Percentiles rank a stretch among this genome's conserved stretches.
Conservation (phyloP, 2,888 invertebrate species). For the Gryllus longicercus region DNA sequence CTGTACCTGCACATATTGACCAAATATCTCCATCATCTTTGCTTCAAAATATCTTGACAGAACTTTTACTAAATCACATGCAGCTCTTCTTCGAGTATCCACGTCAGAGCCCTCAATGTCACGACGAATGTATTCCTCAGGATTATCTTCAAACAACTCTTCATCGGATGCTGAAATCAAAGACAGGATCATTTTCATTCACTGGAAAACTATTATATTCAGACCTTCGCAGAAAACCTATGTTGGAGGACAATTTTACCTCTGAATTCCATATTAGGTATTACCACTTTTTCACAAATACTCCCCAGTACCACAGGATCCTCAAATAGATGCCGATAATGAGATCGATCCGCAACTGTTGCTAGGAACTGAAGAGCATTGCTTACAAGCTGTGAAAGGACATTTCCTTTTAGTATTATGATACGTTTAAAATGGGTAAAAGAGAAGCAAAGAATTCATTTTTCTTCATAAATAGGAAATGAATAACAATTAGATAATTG, state of each 20-base stretch:
- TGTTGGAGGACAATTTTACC: constrained; percentile 51
- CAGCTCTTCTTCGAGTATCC: constrained; percentile 91
- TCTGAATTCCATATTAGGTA: constrained; percentile 96
- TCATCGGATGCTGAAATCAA: constrained; percentile 72
- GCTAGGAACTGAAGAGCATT: constrained; percentile 94
- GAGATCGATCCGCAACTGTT: constrained; percentile 86
- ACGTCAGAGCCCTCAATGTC: constrained; percentile 99
- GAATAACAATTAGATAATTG: no score
- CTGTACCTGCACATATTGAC: constrained; percentile 75
- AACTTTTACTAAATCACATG: constrained; percentile 93
- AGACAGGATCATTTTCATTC: no score
- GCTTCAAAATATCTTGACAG: constrained; percentile 83
- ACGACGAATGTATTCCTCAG: constrained; percentile 92
- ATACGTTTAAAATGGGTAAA: no score
- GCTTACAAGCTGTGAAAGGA: constrained; percentile 74
- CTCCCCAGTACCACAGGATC: constrained; percentile 79
- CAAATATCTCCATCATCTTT: constrained; percentile 83
- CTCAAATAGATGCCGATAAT: constrained; percentile 85
- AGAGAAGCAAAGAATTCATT: no score
- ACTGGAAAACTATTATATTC: no score
- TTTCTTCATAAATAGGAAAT: no score
- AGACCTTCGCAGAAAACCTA: background rate
- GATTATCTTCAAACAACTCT: constrained; percentile 96
- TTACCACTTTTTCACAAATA: constrained; percentile 97
- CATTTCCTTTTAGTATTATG: no score